phyloP scores from a whole-genome alignment of 2,113 vertebrate species.

The Promerops cafer region DNA sequence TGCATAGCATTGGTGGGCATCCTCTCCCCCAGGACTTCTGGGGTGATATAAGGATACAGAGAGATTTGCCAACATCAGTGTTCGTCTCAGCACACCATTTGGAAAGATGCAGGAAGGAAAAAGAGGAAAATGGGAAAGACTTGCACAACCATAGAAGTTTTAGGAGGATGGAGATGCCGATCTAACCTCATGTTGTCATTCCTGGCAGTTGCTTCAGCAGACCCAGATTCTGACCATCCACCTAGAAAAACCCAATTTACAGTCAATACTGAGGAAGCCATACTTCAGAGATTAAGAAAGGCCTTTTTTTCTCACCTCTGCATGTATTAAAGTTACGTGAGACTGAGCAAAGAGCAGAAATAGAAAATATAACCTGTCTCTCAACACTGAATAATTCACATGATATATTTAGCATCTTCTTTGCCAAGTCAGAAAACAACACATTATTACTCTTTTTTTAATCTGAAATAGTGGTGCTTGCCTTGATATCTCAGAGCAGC shows the following conservation, averaged over 20 bases:
- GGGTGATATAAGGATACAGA: background rate
- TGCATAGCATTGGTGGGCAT: background rate
- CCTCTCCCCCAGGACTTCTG: background rate
- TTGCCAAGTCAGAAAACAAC: conserved; percentile 29
- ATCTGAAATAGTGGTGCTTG: background rate
- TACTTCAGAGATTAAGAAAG: background rate
- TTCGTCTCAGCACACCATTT: rapidly evolving
- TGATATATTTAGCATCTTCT: conserved; percentile 39
- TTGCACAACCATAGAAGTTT: background rate
- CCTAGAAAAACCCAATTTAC: background rate
- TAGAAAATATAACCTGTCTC: background rate
- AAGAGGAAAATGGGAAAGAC: background rate
- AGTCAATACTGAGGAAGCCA: background rate
- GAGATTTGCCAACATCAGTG: background rate
- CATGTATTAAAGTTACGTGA: background rate
- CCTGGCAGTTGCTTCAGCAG: background rate
- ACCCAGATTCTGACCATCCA: background rate
- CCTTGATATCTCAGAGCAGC: background rate
- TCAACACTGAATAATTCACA: conserved; percentile 18
- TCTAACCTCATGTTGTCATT: background rate
- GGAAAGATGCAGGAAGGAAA: background rate
- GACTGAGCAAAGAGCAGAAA: background rate
- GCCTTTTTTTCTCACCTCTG: background rate
- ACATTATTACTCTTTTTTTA: background rate
- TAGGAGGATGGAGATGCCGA: background rate